Base-by-base conservation (phyloP, 2,113 vertebrate genomes). In the Salvelinus alpinus region DNA sequence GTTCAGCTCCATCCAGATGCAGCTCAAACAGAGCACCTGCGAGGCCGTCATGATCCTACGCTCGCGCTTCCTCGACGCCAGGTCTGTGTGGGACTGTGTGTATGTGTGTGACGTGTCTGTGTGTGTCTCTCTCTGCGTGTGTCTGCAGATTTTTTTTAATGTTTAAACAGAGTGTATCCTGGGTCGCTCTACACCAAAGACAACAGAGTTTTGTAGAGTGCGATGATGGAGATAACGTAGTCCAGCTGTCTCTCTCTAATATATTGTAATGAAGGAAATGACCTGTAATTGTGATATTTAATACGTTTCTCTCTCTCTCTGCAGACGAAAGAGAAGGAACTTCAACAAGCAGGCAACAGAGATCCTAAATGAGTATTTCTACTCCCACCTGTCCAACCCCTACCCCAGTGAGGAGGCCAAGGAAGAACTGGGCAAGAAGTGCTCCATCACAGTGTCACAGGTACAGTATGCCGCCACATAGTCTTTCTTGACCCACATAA, bases 1-100 rank as follows among this genome's bases (percentile, higher is more conserved):
- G 92, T 99, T 99, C 95, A 99, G 96, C 94, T 98, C 97, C 92
- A 99, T 99, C 93, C 98, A 99, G 94, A 99, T 99, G 96, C 97
- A 99, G 91, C 92, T 99, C 72, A 99, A 99, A 84, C 98, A 99
- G 92, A 99, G 98, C 95, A 99, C 98, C 11, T 99, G 97, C 4
- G 98, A 99, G 89, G 97, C 98, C 0, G 98, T 99, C 91, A 99
- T 99, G 98, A 99, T 99, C 93, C 93, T 99, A 91, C 96, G 98
- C 80, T 99, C 97, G 7, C 88, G 83, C 78, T 92, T 91, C 65
- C 89, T 91, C 8, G 91, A 91, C 57, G 92, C 90, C 87, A 91
- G 90, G 89, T 92, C 69, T 73, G 90, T 78, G 34, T 27, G 3
- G 38, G 18, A 74, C 29, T 48, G 9, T 27, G 24, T 34, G 34